Percentiles rank a stretch among this genome's conserved stretches.
Conservation (phyloP, 2,888 invertebrate genomes). For the Trachelus stipa region DNA sequence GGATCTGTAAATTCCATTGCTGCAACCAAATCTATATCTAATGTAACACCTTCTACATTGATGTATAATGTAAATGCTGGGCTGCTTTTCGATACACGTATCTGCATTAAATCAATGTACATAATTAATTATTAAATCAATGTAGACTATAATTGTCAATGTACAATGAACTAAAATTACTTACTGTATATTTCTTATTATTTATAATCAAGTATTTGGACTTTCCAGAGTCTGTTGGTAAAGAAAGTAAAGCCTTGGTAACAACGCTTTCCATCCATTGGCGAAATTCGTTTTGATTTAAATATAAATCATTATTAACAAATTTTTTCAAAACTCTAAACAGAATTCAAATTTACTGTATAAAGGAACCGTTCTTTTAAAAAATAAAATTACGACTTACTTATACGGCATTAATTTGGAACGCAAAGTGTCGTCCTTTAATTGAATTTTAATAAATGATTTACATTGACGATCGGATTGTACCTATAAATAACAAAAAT, state of each 20-base stretch:
- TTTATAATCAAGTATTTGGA: background rate
- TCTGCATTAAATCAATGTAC: constrained; percentile 45
- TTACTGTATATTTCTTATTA: constrained; percentile 7
- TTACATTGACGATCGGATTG: constrained; percentile 1
- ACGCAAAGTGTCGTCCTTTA: constrained; percentile 8
- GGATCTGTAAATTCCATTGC: constrained; percentile 68
- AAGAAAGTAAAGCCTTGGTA: constrained; percentile 58
- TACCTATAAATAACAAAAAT: background rate
- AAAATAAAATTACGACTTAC: constrained; percentile 23
- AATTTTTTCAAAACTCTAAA: constrained; percentile 65
- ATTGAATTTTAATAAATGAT: constrained; percentile 11
- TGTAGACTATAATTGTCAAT: background rate
- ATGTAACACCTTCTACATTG: constrained; percentile 44
- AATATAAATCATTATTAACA: constrained; percentile 67
- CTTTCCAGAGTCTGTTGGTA: background rate
- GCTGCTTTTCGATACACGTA: constrained; percentile 66
- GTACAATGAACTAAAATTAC: constrained; percentile 6
- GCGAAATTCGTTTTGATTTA: constrained; percentile 68
- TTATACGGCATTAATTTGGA: constrained; percentile 32
- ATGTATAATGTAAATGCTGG: constrained; percentile 72
- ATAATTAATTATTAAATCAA: background rate
- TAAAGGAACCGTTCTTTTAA: constrained; percentile 3
- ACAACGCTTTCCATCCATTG: constrained; percentile 71
- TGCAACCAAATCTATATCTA: constrained; percentile 71
- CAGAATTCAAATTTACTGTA: constrained; percentile 10